Evolutionary conservation across 2,113 vertebrate genomes (phyloP), one percentile per base, ranked within the genome.

Genomic region (Melanerpes formicivorus): DNA sequence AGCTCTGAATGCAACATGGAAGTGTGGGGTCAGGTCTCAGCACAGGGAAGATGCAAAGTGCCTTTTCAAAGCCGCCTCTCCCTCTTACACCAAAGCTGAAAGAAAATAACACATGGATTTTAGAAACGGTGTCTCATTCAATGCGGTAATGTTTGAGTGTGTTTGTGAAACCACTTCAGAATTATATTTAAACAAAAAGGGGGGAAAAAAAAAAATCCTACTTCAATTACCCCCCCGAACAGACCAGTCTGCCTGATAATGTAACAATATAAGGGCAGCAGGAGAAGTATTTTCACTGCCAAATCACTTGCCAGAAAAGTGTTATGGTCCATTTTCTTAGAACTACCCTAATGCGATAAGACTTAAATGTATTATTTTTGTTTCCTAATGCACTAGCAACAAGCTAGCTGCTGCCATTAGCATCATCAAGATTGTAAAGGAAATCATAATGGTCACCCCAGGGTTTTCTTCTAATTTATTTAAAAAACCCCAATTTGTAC

Each of bases 191-290:
- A 87, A 84, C 66, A 89, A 89, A 87, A 83, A 46, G 8, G 10
- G 48, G 21, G 22, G 11, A 44, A 21, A 44, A 14, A 48, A 76
- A 65, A 70, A 87, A 81, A 56, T 78, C 42, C 58, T 81, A 32
- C 67, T 97, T 97, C 93, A 96, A n/a, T 96, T 94, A 93, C 93
- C 29, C 91, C 93, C 91, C 93, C 93, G 84, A 96, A 94, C 84
- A 96, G 85, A 96, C 95, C 65, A 69, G 30, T 46, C 87, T 95
- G 64, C 88, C 70, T 93, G 84, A 89, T 93, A 96, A 2, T 76
- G 46, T 71, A 95, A 25, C 65, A 84, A 65, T 85, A 79, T 37
- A 54, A 95, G 63, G 48, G 72, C 72, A 90, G 84, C 56, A 87
- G 85, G 27, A 84, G 83, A 95, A 95, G 13, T 46, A 85, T 77